Base-by-base conservation (phyloP, 2,888 invertebrate species). In the Philereme transversata region DNA sequence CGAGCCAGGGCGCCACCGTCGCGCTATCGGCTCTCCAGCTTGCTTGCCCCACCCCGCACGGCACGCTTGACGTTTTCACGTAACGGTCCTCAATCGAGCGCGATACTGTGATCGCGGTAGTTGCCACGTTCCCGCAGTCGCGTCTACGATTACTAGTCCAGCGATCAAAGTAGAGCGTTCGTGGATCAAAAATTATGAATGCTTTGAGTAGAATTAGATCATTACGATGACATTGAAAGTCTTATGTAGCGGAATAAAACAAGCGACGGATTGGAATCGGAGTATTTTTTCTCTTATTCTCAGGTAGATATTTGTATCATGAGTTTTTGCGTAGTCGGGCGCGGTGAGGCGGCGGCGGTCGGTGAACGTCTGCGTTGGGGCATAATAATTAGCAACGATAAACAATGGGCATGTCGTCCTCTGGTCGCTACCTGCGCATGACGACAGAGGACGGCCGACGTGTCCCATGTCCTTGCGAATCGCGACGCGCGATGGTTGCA, bases 71-170 rank as follows among this genome's bases (percentile, higher is more conserved):
- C 87, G 88, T 90, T 91, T 86, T 90, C 90, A 90, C 90, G 91
- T 91, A 92, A 92, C 92, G 92, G 91, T 92, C 88, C 85, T 88
- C 89, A 91, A 92, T 90, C 90, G 90, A 91, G 92, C 91, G 91
- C 90, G 86, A 86, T 90, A 87, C 88, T 86, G 89, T 87, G 82
- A 86, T 80, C 83, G 80, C 76, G 84, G 84, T 85, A 85, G 87
- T 84, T 83, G 87, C 82, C 81, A 78, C 81, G 76, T 75, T 78
- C 79, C 81, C 62, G 79, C 80, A 79, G 80, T 78, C 76, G 78
- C 80, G 69, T 60, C 67, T 64, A 66, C 75, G 77, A 81, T 82
- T 83, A 76, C 81, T 83, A 76, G 71, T 73, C 77, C 77, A 77
- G 81, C 81, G 76, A 81, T 81, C 69, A 69, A 78, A 77, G 75